phyloP scores from a whole-genome alignment of 2,113 vertebrate species.

The Gnathonemus echidnorhynchus region DNA sequence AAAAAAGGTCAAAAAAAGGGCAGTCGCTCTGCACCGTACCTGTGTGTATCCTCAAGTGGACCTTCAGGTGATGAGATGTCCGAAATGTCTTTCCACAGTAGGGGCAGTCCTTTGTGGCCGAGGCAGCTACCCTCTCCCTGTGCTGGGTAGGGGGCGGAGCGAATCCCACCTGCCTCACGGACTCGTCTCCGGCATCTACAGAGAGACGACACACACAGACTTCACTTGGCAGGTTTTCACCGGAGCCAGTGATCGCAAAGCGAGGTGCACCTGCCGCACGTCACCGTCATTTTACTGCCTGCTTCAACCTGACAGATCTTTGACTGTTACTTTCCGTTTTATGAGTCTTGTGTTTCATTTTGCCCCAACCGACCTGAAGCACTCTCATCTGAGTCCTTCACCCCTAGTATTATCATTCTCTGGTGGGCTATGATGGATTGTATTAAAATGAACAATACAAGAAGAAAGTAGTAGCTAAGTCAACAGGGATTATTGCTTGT shows the following conservation, averaged over 20 bases:
- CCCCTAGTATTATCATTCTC: conserved; percentile 73
- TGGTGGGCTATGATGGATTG: conserved; percentile 87
- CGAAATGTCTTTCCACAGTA: conserved; percentile 98
- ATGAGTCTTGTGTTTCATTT: neutral
- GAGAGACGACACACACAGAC: conserved; percentile 30
- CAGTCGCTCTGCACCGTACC: conserved; percentile 57
- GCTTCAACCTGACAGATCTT: conserved; percentile 82
- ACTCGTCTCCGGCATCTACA: conserved; percentile 93
- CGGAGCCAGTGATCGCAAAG: conserved; percentile 80
- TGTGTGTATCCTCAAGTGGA: conserved; percentile 98
- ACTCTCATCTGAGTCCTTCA: conserved; percentile 68
- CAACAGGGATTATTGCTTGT: conserved; percentile 76
- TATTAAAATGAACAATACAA: conserved; percentile 83
- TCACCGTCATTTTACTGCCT: conserved; percentile 66
- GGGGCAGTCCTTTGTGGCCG: conserved; percentile 92
- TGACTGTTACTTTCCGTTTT: neutral
- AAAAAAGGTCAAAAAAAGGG: neutral
- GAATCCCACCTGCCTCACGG: conserved; percentile 69
- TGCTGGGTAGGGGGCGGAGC: conserved; percentile 77
- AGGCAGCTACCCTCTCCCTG: conserved; percentile 80
- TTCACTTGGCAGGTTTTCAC: conserved; percentile 34
- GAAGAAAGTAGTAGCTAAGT: conserved; percentile 77
- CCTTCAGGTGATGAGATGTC: conserved; percentile 97
- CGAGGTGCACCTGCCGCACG: conserved; percentile 74
- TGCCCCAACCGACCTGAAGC: conserved; percentile 3